phyloP scores from a whole-genome alignment of 2,888 invertebrate genomes.

The Drosophila phalerata region DNA sequence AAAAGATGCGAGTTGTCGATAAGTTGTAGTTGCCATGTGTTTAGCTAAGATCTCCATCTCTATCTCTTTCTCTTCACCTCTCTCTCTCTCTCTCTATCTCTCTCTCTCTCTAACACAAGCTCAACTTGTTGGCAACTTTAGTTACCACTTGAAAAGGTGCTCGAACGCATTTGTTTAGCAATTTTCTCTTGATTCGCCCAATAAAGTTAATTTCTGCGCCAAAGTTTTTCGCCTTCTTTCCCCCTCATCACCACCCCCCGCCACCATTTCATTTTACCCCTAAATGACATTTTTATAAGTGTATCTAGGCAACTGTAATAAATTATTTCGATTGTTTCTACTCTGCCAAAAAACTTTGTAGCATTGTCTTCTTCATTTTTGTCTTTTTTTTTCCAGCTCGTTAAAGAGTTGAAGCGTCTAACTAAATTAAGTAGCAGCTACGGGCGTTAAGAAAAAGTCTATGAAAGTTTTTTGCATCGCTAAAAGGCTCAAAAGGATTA shows the following conservation, averaged over 20 bases:
- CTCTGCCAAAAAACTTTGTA: constrained; percentile 17
- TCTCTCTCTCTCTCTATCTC: not conserved
- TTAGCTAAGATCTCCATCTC: constrained; percentile 49
- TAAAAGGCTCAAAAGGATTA: constrained; percentile 15
- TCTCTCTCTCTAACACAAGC: constrained; percentile 4
- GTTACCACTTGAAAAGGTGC: constrained; percentile 68
- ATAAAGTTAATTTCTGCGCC: constrained; percentile 74
- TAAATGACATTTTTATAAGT: constrained; percentile 72
- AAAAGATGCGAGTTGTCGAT: constrained; percentile 76
- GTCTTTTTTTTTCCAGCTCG: not conserved
- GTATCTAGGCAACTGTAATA: constrained; percentile 52
- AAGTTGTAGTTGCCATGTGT: constrained; percentile 76
- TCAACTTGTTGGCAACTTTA: constrained; percentile 73
- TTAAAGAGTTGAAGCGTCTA: constrained; percentile 28
- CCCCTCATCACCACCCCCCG: too few species aligned
- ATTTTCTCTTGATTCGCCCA: constrained; percentile 77
- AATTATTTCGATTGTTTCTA: constrained; percentile 72
- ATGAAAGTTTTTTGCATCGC: constrained; percentile 11
- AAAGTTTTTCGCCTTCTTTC: constrained; percentile 54
- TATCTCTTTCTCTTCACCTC: not conserved
- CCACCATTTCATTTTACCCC: not conserved
- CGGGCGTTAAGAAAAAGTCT: constrained; percentile 10
- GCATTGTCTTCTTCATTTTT: not conserved
- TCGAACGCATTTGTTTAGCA: constrained; percentile 76
- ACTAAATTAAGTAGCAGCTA: constrained; percentile 36